Base-by-base conservation (phyloP, 2,797 vertebrate species). In the Diglossa cyanea region DNA sequence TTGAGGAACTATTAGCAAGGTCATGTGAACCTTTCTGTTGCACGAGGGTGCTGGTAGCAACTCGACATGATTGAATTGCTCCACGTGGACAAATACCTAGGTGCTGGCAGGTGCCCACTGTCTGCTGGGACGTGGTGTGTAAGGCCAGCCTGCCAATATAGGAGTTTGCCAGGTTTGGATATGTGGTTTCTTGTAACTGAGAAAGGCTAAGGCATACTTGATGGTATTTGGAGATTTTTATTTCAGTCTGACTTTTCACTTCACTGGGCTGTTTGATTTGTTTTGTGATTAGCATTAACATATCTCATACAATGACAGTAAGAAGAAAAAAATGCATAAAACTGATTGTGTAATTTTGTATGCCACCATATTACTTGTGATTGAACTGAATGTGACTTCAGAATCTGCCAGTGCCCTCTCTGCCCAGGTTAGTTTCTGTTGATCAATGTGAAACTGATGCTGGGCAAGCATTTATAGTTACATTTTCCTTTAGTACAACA, bases 61-160 rank as follows among this genome's bases (percentile, higher is more conserved):
- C 28, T 87, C 1, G 3, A 13, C 17, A 1, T 11, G 37, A 7
- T 10, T 40, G 45, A 33, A 19, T 48, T 86, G 20, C 23, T 79
- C 58, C 8, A 0, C 10, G 23, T 25, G 84, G 53, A 21, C n/a
- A 19, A 23, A 44, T 25, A 17, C 39, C 11, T 15, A 11, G 73
- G 58, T 24, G 31, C 16, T 9, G 60, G 48, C 60, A 37, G 45
- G 15, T 48, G 10, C 6, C 14, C 13, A 0, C 17, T 47, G 11
- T 40, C n/a, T 55, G 17, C 42, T 19, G 15, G 8, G 26, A 40
- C 7, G 6, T 3, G 26, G 15, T 16, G 25, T 0, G 0, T 18
- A 21, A 33, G 24, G 37, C 30, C 47, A 68, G 31, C 30, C 53
- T 68, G 50, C 17, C 9, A 1, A 17, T 9, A 1, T 10, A 13